Evolutionary conservation across 2,797 vertebrate species (phyloP).

Genomic region (Linurgus olivaceus): DNA sequence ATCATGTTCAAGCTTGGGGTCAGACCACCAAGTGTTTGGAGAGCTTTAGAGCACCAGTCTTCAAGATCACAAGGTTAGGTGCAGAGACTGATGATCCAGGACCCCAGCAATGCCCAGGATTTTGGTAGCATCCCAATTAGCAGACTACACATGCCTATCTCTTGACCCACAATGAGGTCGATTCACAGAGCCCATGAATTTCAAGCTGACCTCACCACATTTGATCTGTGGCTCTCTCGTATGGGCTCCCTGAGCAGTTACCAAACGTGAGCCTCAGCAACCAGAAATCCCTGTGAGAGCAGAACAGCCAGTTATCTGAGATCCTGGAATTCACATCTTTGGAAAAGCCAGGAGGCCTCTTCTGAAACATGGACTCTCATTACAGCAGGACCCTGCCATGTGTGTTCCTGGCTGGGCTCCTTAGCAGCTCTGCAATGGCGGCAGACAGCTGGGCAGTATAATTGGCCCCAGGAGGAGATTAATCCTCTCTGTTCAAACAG

Average conservation of each 20-base stretch:
- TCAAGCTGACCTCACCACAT: neutral
- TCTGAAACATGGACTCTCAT: neutral
- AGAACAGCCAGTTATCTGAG: neutral
- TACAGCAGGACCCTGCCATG: neutral
- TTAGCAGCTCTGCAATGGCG: neutral
- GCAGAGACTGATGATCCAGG: neutral
- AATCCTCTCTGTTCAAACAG: neutral
- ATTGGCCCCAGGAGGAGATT: neutral
- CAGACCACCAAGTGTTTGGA: neutral
- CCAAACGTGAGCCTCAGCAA: neutral
- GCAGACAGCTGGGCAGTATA: neutral
- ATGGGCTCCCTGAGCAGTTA: fast-evolving
- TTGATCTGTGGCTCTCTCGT: neutral
- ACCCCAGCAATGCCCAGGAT: neutral
- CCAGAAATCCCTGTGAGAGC: neutral
- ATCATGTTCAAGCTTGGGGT: neutral
- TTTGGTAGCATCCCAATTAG: neutral
- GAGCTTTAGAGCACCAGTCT: neutral
- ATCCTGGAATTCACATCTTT: neutral
- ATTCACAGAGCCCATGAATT: neutral
- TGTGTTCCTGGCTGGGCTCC: neutral
- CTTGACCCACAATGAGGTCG: fast-evolving
- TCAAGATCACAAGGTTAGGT: neutral
- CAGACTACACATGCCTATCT: neutral
- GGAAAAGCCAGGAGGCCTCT: neutral